Evolutionary conservation across 2,797 vertebrate species (phyloP).

Genomic region (Gymnoscopelus microlampas): DNA sequence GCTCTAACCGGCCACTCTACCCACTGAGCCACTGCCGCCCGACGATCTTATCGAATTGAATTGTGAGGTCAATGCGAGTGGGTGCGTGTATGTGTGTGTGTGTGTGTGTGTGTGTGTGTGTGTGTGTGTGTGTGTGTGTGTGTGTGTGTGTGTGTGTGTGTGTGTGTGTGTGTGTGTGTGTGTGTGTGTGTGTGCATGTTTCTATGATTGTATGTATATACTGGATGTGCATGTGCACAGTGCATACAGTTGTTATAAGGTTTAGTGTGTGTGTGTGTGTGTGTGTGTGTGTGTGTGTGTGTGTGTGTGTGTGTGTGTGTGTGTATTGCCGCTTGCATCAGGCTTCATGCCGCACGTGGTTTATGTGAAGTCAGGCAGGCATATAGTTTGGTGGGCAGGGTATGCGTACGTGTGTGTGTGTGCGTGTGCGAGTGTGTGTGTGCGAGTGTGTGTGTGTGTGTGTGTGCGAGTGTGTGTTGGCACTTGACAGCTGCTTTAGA

Average conservation of each 20-base stretch:
- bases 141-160: neutral
- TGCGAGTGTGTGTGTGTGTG: neutral
- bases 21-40: no score
- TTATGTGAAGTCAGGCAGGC: slow-evolving; percentile 13
- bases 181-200: slow-evolving; percentile 22
- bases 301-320: neutral
- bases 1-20: no score
- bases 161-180: neutral
- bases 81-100: neutral
- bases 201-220: neutral
- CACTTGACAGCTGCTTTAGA: slow-evolving; percentile 29
- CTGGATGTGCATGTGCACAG: slow-evolving; percentile 15
- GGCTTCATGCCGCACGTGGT: slow-evolving; percentile 14
- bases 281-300: neutral
- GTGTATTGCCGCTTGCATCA: neutral
- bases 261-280: neutral
- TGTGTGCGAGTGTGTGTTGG: neutral
- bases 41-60: no score
- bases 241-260: neutral
- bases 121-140: slow-evolving; percentile 24
- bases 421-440: no score
- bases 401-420: neutral
- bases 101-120: slow-evolving; percentile 28
- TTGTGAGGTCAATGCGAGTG: no score
- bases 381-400: no score